Percentiles rank a stretch among this genome's conserved stretches.
phyloP scores from a whole-genome alignment of 1,140 invertebrate genomes.

The Gryllus bimaculatus region DNA sequence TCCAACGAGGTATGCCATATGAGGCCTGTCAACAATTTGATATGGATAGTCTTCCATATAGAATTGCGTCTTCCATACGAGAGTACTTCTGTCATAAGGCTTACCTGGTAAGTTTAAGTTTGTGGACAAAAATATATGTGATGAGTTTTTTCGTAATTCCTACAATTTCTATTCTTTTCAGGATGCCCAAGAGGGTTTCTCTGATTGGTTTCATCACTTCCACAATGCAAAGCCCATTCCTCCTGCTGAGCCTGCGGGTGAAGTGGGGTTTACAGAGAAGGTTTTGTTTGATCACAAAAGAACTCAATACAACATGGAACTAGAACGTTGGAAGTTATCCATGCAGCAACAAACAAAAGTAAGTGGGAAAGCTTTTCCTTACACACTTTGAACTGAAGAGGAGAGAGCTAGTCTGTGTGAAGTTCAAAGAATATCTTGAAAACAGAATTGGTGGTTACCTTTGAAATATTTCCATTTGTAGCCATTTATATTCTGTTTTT shows the following conservation, averaged over 20 bases:
- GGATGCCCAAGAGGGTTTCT: constrained; percentile 77
- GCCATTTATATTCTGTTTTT: too few species aligned
- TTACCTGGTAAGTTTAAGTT: constrained; percentile 42
- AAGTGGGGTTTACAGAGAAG: constrained; percentile 74
- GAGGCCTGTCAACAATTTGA: constrained; percentile 24
- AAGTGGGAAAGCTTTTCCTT: constrained; percentile 15
- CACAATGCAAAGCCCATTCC: constrained; percentile 63
- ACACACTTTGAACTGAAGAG: too few species aligned
- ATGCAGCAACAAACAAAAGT: constrained; percentile 54
- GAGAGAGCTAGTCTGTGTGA: too few species aligned
- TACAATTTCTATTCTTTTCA: constrained; percentile 23
- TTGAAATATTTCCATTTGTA: too few species aligned
- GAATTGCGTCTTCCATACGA: constrained; percentile 43
- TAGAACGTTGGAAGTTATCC: constrained; percentile 64
- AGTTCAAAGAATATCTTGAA: too few species aligned
- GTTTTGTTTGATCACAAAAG: constrained; percentile 76
- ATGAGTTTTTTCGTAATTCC: background rate
- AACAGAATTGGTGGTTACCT: too few species aligned
- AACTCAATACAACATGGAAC: constrained; percentile 64
- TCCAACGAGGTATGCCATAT: constrained; percentile 41
- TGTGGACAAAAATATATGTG: background rate
- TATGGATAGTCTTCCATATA: constrained; percentile 22
- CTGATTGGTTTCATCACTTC: constrained; percentile 77
- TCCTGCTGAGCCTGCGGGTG: constrained; percentile 44
- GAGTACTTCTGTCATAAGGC: constrained; percentile 70